A percentile compares a stretch with the other conserved stretches of the same genome.
phyloP scores from a whole-genome alignment of 1,140 invertebrate species.

The Ceratina australensis region DNA sequence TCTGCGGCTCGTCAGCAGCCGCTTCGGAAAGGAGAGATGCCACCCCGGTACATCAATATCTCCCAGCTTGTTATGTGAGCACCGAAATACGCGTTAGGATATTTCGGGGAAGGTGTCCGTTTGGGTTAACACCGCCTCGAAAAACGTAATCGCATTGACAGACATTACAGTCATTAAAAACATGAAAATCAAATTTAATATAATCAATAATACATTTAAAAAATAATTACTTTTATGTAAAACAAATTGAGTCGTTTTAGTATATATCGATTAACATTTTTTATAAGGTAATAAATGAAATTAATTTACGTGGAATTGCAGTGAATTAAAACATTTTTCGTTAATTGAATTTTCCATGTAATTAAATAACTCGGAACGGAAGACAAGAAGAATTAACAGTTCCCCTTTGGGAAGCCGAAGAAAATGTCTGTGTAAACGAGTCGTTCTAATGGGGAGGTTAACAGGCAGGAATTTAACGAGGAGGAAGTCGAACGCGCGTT shows the following conservation, averaged over 20 bases:
- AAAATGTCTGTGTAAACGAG: constrained; percentile 39
- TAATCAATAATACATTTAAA: too few species aligned
- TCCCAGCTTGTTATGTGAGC: constrained; percentile 41
- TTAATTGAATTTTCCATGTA: not conserved
- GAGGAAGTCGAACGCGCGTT: constrained; percentile 18
- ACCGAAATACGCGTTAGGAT: constrained; percentile 49
- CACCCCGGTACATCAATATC: constrained; percentile 58
- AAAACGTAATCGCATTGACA: too few species aligned
- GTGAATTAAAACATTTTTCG: not conserved
- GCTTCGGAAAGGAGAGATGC: constrained; percentile 13
- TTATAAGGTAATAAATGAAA: too few species aligned
- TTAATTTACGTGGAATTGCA: not conserved
- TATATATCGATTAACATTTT: too few species aligned
- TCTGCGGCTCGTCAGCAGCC: constrained; percentile 51
- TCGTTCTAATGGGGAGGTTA: constrained; percentile 48
- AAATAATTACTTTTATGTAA: too few species aligned
- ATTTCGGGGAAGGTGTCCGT: constrained; percentile 42
- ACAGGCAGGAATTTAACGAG: constrained; percentile 52
- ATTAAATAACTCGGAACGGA: too few species aligned
- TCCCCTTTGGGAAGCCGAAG: constrained; percentile 6
- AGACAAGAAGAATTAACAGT: not conserved
- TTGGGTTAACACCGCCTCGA: constrained; percentile 1
- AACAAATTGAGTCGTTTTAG: too few species aligned
- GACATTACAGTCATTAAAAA: too few species aligned
- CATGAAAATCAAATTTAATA: too few species aligned